Evolutionary conservation across 2,797 vertebrate genomes (phyloP).

Genomic region (Chloroceryle amazona): DNA sequence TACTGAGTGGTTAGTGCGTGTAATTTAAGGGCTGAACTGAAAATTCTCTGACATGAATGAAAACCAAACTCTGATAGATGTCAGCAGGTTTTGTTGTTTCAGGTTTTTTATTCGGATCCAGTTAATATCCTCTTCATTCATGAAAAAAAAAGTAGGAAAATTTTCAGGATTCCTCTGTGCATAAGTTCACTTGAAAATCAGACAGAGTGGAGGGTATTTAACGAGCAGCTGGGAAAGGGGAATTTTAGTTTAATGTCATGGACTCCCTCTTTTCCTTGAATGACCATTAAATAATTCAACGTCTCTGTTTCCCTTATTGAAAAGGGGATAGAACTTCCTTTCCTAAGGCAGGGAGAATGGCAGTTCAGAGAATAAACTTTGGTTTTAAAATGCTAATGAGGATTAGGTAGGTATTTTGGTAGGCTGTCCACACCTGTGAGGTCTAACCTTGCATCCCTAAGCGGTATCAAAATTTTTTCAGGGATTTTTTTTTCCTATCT

Average conservation of each 20-base stretch:
- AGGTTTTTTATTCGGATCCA: background rate
- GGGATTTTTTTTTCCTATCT: background rate
- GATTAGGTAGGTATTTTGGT: background rate
- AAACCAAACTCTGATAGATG: background rate
- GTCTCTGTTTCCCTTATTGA: background rate
- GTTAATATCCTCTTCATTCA: background rate
- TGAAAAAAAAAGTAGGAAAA: background rate
- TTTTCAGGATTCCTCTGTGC: background rate
- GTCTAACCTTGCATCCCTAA: accelerated
- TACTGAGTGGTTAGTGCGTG: background rate
- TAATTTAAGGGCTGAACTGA: background rate
- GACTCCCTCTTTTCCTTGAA: background rate
- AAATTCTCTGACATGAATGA: background rate
- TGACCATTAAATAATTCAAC: background rate
- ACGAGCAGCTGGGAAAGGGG: background rate
- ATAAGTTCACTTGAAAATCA: background rate
- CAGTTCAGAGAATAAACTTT: background rate
- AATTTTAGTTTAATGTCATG: background rate
- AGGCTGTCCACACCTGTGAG: background rate
- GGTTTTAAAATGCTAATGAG: background rate
- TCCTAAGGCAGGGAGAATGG: background rate
- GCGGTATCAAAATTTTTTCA: background rate
- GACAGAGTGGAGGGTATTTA: background rate
- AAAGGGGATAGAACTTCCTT: background rate
- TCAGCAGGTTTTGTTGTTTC: background rate